Conservation (phyloP, 2,888 invertebrate genomes). For the Dynastes grantii region DNA sequence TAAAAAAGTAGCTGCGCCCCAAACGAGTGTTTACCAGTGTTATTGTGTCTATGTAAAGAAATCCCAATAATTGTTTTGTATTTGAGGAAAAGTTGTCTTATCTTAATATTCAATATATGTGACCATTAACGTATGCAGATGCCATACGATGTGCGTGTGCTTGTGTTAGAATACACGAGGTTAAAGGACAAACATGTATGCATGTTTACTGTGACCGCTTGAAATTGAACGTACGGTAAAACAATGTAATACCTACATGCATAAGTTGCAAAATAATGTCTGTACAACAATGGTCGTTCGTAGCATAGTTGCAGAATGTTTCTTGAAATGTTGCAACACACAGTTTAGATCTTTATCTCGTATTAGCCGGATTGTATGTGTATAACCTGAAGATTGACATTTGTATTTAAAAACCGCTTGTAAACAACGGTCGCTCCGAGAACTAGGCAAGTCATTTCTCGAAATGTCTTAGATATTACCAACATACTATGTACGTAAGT, state of each 20-base stretch:
- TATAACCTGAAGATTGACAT: conserved; percentile 43
- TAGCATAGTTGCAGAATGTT: conserved; percentile 46
- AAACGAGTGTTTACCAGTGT: too few species aligned
- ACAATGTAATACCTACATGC: conserved; percentile 47
- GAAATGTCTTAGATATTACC: conserved; percentile 32
- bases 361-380: conserved; percentile 31
- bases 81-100: conserved; percentile 25
- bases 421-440: conserved; percentile 30
- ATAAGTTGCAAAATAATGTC: conserved; percentile 47
- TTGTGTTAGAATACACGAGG: conserved; percentile 33
- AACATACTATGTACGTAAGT: conserved; percentile 3
- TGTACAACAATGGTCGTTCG: conserved; percentile 44
- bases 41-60: too few species aligned
- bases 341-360: conserved; percentile 43
- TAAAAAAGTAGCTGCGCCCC: too few species aligned
- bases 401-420: conserved; percentile 44
- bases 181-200: conserved; percentile 45
- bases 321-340: conserved; percentile 44
- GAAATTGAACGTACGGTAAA: conserved; percentile 45
- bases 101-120: conserved; percentile 28
- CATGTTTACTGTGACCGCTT: conserved; percentile 26
- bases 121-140: not conserved
- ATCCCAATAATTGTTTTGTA: not conserved
- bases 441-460: conserved; percentile 40
- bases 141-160: not conserved